Conservation (phyloP, 2,113 vertebrate species). For the Oncorhynchus clarkii region DNA sequence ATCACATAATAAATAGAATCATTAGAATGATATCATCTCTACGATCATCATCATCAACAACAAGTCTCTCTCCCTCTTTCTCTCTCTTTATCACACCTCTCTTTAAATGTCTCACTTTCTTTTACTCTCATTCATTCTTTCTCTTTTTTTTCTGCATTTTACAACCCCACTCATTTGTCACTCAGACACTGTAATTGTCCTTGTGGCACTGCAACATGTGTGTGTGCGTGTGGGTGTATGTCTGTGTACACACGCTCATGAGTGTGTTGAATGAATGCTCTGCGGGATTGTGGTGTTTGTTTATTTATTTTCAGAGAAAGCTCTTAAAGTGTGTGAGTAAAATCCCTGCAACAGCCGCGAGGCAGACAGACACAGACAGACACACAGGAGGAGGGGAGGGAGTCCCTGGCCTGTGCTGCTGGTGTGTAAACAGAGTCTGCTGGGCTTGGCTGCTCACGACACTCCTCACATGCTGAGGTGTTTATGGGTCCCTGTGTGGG, state of each 20-base stretch:
- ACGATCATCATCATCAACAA: too few relatives aligned
- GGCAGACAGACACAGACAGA: neutral
- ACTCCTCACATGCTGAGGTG: conserved; percentile 43
- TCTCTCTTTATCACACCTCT: neutral
- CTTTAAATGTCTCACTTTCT: neutral
- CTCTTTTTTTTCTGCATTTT: neutral
- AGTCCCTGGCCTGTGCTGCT: conserved; percentile 16
- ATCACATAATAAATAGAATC: too few relatives aligned
- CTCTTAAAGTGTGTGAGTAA: conserved; percentile 45
- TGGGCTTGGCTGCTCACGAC: neutral
- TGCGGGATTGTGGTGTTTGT: conserved; percentile 44
- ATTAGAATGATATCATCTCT: too few relatives aligned
- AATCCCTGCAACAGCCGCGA: neutral
- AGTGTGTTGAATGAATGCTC: conserved; percentile 18
- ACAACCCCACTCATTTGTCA: neutral
- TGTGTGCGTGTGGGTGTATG: neutral
- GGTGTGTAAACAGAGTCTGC: conserved; percentile 13
- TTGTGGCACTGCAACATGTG: conserved; percentile 25
- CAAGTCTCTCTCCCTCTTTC: neutral
- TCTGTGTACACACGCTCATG: neutral
- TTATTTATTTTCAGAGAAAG: conserved; percentile 57
- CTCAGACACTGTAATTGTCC: neutral
- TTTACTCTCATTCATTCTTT: neutral
- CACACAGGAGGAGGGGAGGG: conserved; percentile 22
- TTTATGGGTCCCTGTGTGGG: conserved; percentile 44